phyloP scores from a whole-genome alignment of 2,113 vertebrate genomes.

The Heterotis niloticus region DNA sequence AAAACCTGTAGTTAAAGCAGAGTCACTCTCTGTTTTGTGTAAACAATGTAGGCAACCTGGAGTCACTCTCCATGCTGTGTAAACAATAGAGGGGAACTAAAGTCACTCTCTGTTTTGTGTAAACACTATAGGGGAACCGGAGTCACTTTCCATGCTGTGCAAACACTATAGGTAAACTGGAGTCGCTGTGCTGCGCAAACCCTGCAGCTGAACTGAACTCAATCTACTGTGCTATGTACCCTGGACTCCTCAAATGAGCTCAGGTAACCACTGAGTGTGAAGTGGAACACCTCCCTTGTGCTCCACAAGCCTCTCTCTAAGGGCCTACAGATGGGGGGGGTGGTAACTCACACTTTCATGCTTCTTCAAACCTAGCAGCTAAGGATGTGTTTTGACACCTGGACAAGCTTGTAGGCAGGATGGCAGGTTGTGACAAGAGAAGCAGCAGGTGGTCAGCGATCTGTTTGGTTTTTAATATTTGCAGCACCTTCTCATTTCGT shows the following conservation, averaged over 20 bases:
- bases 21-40: neutral
- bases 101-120: constrained; percentile 28
- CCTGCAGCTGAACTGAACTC: neutral
- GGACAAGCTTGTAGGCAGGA: constrained; percentile 25
- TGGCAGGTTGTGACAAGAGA: constrained; percentile 13
- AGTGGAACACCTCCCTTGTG: constrained; percentile 7
- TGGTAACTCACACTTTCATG: neutral
- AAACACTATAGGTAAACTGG: constrained; percentile 3
- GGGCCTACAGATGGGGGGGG: neutral
- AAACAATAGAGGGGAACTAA: neutral
- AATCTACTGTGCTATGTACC: too few species aligned
- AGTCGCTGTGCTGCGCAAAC: constrained; percentile 7
- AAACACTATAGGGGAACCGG: constrained; percentile 38
- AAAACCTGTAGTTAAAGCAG: neutral
- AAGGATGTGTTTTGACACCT: constrained; percentile 10
- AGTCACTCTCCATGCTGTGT: neutral
- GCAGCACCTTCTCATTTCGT: neutral
- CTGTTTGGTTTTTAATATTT: constrained; percentile 3
- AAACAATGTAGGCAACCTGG: neutral
- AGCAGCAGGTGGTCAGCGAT: constrained; percentile 8
- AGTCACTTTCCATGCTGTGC: neutral
- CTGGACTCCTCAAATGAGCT: too few species aligned
- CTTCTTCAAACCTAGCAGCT: neutral
- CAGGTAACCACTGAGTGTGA: neutral
- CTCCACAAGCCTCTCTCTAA: neutral